Evolutionary conservation across 2,797 vertebrate species (phyloP), one percentile per base, ranked within the genome.

Genomic region (Spondyliosoma cantharus): DNA sequence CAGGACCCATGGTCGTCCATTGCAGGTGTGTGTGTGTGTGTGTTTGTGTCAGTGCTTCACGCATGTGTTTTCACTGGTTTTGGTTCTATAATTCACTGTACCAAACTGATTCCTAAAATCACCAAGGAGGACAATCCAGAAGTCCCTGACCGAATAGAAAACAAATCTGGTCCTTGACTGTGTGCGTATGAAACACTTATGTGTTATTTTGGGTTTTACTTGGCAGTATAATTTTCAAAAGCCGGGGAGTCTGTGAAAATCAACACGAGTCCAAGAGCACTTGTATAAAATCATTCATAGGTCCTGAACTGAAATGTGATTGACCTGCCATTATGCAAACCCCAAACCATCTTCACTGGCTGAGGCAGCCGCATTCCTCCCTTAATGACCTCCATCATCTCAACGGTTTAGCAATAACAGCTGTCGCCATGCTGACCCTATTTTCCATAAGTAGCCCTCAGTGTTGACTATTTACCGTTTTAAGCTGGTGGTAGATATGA

Each of bases 1-100:
- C 98, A 0, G 98, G 97, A 32, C 98, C 98, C 1, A 98, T 99
- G 96, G 95, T 96, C 20, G 97, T 99, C 42, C 98, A 99, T 74
- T 99, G 98, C 97, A 99, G 98, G 98, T 99, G 93, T 29, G 85
- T 79, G 53, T 79, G 3, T 54, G 32, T 8, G 3, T 54, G 37
- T 37, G 32, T 9, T 50, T 68, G 17, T 32, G 22, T n/a, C 52
- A 22, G 53, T 64, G 22, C 17, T 64, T 69, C 12, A 63, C 48
- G 45, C 20, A 19, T 49, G 13, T 37, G 20, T 29, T 49, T 32
- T 13, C 22, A 2, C 22, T 63, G 22, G 2, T 53, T 68, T 60
- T 57, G 6, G n/a, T 79, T 4, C 52, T 42, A 61, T 48, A 43
- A 60, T 48, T 83, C 12, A 78, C 48, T 54, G 29, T 52, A 22